These are phyloP conservation scores for Trinectes maculatus DNA, from an alignment of 2,113 vertebrate genomes.

Conservation along the genomic window DNA sequence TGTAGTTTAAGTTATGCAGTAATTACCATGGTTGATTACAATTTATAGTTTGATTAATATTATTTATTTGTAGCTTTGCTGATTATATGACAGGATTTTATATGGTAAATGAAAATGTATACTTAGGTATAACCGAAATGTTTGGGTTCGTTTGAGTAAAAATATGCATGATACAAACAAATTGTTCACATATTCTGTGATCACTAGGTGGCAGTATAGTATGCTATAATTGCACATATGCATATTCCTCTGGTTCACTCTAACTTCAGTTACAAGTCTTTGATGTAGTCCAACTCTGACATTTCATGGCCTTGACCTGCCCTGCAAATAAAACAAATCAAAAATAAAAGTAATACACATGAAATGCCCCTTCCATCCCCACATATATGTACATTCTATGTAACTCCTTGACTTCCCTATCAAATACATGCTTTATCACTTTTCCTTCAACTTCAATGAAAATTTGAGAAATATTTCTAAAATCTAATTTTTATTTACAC, in stretches of 20 bases:
- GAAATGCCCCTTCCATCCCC: not conserved
- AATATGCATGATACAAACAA: constrained; percentile 12
- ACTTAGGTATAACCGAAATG: not conserved
- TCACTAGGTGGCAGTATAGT: constrained; percentile 92
- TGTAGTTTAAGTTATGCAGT: not conserved
- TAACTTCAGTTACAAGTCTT: constrained; percentile 33
- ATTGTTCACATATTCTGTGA: constrained; percentile 42
- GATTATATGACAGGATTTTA: not conserved
- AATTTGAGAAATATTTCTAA: not conserved
- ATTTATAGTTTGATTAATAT: not conserved
- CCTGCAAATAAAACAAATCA: not conserved
- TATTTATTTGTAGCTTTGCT: not conserved
- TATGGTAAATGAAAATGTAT: not conserved
- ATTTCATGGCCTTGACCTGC: constrained; percentile 9
- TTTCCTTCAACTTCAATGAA: not conserved
- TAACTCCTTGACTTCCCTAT: too few species aligned
- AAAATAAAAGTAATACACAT: not conserved
- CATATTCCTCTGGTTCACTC: constrained; percentile 49
- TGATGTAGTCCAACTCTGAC: constrained; percentile 26
- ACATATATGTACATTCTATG: too few species aligned
- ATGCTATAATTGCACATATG: constrained; percentile 77
- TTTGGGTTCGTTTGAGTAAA: not conserved
- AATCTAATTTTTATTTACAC: not conserved
- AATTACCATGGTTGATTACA: not conserved
- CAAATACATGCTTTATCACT: not conserved